phyloP scores from a whole-genome alignment of 1,140 invertebrate genomes.

The Lineus longissimus region DNA sequence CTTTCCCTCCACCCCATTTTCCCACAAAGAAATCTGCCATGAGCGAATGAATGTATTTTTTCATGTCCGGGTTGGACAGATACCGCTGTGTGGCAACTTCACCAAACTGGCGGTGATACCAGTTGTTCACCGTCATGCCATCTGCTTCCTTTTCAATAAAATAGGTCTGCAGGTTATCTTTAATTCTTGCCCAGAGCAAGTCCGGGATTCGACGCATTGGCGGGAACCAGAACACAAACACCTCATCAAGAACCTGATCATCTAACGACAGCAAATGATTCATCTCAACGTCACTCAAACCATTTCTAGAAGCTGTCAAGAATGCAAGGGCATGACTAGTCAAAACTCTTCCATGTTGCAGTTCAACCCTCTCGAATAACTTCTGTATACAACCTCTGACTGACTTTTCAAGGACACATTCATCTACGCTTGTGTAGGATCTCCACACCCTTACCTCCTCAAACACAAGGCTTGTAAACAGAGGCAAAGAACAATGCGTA shows the following conservation, averaged over 20 bases:
- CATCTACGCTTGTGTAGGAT: slow-evolving; percentile 1
- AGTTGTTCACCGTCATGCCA: slow-evolving; percentile 13
- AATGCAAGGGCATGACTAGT: slow-evolving; percentile 72
- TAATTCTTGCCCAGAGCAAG: slow-evolving; percentile 7
- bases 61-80: background rate
- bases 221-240: background rate
- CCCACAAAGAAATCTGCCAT: slow-evolving; percentile 17
- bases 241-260: slow-evolving; percentile 20
- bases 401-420: background rate
- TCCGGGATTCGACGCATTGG: background rate
- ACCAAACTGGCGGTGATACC: background rate
- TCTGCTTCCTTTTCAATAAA: slow-evolving; percentile 29
- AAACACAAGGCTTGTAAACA: slow-evolving; percentile 7
- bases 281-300: slow-evolving; percentile 24
- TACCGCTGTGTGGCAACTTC: background rate
- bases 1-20: background rate
- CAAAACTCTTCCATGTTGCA: slow-evolving; percentile 10
- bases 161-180: background rate
- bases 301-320: slow-evolving; percentile 17
- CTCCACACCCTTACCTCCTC: slow-evolving; percentile 4
- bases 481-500: slow-evolving; percentile 1
- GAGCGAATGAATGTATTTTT: slow-evolving; percentile 3
- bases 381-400: background rate
- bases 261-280: slow-evolving; percentile 23
- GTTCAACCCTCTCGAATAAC: slow-evolving; percentile 11